Percentiles rank a stretch among this genome's conserved stretches.
These are phyloP conservation scores for Limonius californicus DNA, from an alignment of 1,140 invertebrate genomes.

Conservation along the genomic window DNA sequence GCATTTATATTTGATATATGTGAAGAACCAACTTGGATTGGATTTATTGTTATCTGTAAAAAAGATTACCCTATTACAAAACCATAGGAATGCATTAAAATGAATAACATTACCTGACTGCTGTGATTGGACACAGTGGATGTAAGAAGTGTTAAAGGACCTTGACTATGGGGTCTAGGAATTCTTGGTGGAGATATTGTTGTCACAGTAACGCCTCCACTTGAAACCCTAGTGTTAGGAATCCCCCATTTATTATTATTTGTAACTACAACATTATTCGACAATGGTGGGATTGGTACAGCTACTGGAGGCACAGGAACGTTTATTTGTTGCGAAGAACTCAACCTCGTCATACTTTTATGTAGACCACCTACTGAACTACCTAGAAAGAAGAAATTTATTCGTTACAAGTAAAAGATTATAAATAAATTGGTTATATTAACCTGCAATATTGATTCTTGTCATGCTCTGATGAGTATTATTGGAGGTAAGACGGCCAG, in stretches of 20 bases:
- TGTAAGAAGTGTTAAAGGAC: slow-evolving; percentile 48
- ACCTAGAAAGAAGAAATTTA: too few relatives aligned
- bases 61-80: background rate
- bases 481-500: slow-evolving; percentile 62
- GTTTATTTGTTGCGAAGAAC: slow-evolving; percentile 68
- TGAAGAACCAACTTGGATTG: slow-evolving; percentile 13
- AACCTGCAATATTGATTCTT: slow-evolving; percentile 63
- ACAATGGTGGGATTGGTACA: slow-evolving; percentile 36
- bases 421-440: too few relatives aligned
- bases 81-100: background rate
- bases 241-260: slow-evolving; percentile 53
- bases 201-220: slow-evolving; percentile 62
- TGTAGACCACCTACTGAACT: slow-evolving; percentile 73
- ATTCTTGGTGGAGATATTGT: slow-evolving; percentile 54
- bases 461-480: slow-evolving; percentile 71
- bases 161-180: slow-evolving; percentile 50
- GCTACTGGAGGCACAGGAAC: slow-evolving; percentile 39
- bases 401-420: too few relatives aligned
- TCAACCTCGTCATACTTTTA: slow-evolving; percentile 77
- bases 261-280: slow-evolving; percentile 35
- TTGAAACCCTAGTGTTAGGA: slow-evolving; percentile 49
- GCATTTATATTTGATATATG: slow-evolving; percentile 20
- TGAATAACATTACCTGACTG: slow-evolving; percentile 32
- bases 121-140: slow-evolving; percentile 29
- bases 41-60: slow-evolving; percentile 24